Evolutionary conservation across 2,888 invertebrate genomes (phyloP).

Genomic region (Sylvicola cinctus): DNA sequence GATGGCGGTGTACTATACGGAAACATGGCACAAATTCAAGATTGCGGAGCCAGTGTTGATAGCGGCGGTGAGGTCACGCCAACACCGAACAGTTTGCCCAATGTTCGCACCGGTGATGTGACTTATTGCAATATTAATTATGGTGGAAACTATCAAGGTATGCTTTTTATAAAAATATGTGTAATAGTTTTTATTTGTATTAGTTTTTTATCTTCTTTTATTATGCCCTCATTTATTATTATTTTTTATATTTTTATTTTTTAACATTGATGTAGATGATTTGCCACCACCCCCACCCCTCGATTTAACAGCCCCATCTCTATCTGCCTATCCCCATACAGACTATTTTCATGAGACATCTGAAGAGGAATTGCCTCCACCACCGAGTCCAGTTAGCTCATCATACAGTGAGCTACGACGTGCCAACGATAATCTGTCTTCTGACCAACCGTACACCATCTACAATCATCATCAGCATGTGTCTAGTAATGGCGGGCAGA

Average conservation of each 20-base stretch:
- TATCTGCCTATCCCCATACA: slow-evolving; percentile 27
- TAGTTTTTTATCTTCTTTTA: too few relatives aligned
- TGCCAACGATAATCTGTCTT: slow-evolving; percentile 45
- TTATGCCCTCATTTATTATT: too few relatives aligned
- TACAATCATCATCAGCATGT: slow-evolving; percentile 11
- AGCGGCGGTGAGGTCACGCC: too few relatives aligned
- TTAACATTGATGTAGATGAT: neutral
- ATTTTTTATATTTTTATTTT: too few relatives aligned
- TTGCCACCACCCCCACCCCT: slow-evolving; percentile 2
- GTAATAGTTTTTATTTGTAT: too few relatives aligned
- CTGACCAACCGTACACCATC: slow-evolving; percentile 13
- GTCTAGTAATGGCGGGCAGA: neutral
- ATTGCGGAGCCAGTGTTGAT: too few relatives aligned
- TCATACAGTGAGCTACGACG: slow-evolving; percentile 72
- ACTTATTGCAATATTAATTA: neutral
- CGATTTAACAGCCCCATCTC: slow-evolving; percentile 19
- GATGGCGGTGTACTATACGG: too few relatives aligned
- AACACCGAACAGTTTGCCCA: too few relatives aligned
- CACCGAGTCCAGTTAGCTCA: slow-evolving; percentile 77
- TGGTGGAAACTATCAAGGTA: neutral
- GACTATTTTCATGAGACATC: slow-evolving; percentile 10
- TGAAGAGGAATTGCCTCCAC: slow-evolving; percentile 51
- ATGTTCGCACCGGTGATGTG: too few relatives aligned
- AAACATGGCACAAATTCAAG: too few relatives aligned
- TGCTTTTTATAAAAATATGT: too few relatives aligned